Evolutionary conservation across 2,888 invertebrate species (phyloP).

Genomic region (Chalcis sispes): DNA sequence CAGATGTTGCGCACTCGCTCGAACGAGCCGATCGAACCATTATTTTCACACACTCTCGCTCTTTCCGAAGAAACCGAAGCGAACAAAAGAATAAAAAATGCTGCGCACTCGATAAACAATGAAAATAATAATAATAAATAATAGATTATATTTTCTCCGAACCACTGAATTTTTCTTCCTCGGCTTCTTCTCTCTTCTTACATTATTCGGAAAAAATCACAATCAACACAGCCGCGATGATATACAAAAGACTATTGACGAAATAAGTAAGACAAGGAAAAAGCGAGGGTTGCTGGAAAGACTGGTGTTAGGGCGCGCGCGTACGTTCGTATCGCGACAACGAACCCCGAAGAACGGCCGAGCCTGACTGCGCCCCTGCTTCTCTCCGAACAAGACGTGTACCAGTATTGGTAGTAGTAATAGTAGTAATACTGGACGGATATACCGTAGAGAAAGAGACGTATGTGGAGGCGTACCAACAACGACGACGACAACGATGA

Average conservation of each 20-base stretch:
- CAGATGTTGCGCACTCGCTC: constrained; percentile 20
- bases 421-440: background rate
- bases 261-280: too few species aligned
- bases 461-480: too few species aligned
- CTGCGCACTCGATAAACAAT: too few species aligned
- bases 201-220: background rate
- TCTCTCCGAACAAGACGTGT: background rate
- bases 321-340: background rate
- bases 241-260: too few species aligned
- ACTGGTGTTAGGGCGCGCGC: background rate
- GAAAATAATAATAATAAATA: too few species aligned
- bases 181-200: background rate
- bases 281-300: too few species aligned
- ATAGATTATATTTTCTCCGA: background rate
- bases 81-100: background rate
- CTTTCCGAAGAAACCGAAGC: background rate
- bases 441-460: background rate
- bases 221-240: too few species aligned
- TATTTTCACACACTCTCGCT: background rate
- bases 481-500: background rate
- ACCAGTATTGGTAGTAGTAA: too few species aligned
- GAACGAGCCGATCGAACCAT: background rate
- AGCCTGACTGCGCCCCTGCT: constrained; percentile 21
- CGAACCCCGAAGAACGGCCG: constrained; percentile 11
- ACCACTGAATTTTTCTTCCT: background rate